These are phyloP conservation scores for Ceratotherium simum DNA, from an alignment of 2,113 vertebrate genomes.

Conservation along the genomic window DNA sequence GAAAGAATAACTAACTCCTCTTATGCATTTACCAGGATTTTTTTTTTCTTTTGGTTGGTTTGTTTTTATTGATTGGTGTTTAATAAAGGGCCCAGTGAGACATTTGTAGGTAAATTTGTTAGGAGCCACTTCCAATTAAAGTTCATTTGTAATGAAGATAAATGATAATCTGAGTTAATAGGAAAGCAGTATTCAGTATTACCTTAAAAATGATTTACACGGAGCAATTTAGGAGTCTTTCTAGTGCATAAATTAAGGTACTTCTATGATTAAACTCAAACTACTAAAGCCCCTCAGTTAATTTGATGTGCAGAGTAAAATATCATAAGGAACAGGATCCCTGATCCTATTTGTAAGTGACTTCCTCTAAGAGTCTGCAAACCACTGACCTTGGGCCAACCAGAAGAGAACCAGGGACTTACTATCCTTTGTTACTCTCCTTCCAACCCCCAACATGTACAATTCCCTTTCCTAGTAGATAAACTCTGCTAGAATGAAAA, in stretches of 20 bases:
- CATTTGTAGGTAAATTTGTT: conserved; percentile 74
- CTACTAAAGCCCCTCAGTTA: neutral
- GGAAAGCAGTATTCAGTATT: conserved; percentile 45
- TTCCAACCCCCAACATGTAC: accelerated
- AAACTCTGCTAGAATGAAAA: neutral
- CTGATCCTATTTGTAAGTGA: neutral
- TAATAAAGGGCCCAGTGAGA: conserved; percentile 71
- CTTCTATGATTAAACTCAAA: conserved; percentile 58
- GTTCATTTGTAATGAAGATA: conserved; percentile 77
- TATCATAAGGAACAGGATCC: neutral
- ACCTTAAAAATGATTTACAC: conserved; percentile 72
- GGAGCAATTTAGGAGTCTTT: conserved; percentile 28
- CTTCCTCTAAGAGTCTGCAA: neutral
- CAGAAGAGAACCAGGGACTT: neutral
- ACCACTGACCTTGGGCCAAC: neutral
- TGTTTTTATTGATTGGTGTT: conserved; percentile 74
- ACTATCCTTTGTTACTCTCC: neutral
- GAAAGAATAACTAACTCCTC: conserved; percentile 35
- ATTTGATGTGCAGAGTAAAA: neutral
- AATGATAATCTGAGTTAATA: conserved; percentile 75
- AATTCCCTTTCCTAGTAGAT: neutral
- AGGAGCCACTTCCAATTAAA: conserved; percentile 76
- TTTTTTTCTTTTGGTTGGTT: conserved; percentile 44
- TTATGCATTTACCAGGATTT: conserved; percentile 9
- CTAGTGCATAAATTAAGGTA: conserved; percentile 30